Percentiles rank a stretch among this genome's conserved stretches.
Conservation (phyloP, 2,113 vertebrate genomes). For the Pteruthius melanotis region DNA sequence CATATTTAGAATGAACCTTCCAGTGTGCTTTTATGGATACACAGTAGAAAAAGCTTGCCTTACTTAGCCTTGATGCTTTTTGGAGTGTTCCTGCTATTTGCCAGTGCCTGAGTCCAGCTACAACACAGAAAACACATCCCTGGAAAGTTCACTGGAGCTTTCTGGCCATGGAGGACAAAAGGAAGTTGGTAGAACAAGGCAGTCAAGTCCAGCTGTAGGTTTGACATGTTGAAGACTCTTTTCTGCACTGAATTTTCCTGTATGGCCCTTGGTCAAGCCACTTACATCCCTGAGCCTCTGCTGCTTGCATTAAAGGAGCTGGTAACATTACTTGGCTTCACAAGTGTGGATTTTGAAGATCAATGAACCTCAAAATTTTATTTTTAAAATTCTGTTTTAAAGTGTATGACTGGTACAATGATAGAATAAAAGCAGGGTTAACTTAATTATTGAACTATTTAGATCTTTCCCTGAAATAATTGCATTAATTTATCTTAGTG, state of each 20-base stretch:
- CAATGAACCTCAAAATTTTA: neutral
- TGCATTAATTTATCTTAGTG: neutral
- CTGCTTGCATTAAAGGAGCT: neutral
- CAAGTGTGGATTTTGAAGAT: neutral
- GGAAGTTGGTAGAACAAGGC: neutral
- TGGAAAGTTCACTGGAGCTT: neutral
- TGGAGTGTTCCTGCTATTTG: neutral
- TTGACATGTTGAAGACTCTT: neutral
- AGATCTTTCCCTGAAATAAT: neutral
- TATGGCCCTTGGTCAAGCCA: neutral
- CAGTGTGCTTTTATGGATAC: fast-evolving
- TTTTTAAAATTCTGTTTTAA: neutral
- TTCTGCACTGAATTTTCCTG: neutral
- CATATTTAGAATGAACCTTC: neutral
- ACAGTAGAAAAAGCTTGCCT: neutral
- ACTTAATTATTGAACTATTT: neutral
- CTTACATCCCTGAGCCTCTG: neutral
- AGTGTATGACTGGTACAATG: neutral
- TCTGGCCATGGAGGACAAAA: neutral
- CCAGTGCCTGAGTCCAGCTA: neutral
- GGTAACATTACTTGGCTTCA: neutral
- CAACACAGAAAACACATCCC: neutral
- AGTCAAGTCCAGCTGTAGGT: neutral
- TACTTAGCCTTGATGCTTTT: neutral
- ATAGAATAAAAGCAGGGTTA: neutral